phyloP scores from a whole-genome alignment of 2,113 vertebrate species.

The Malurus elegans region DNA sequence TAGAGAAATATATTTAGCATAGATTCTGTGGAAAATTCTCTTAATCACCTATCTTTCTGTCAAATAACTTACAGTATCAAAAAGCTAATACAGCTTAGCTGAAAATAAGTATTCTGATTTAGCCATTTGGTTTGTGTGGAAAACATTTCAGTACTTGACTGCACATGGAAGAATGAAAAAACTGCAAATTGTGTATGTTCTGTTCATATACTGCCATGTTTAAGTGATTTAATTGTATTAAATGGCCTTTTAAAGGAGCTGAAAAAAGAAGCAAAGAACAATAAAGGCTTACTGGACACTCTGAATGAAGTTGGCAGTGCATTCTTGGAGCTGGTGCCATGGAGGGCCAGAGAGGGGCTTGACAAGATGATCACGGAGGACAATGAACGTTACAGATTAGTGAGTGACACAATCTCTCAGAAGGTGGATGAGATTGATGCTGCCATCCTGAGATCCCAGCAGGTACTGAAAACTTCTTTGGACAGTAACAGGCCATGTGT shows the following conservation, averaged over 20 bases:
- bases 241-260: slow-evolving; percentile 77
- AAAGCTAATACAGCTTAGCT: not conserved
- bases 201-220: not conserved
- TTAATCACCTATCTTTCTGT: not conserved
- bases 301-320: slow-evolving; percentile 89
- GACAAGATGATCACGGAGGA: slow-evolving; percentile 89
- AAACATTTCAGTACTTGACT: not conserved
- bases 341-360: slow-evolving; percentile 90
- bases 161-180: not conserved
- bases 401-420: slow-evolving; percentile 80
- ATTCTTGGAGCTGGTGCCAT: slow-evolving; percentile 91
- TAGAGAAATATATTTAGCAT: not conserved
- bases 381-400: slow-evolving; percentile 85
- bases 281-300: slow-evolving; percentile 82
- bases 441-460: slow-evolving; percentile 87
- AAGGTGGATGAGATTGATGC: slow-evolving; percentile 90
- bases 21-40: not conserved
- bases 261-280: slow-evolving; percentile 82
- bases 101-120: not conserved
- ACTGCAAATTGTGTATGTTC: not conserved
- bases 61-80: not conserved
- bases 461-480: slow-evolving; percentile 76
- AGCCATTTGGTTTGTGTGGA: not conserved
- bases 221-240: not conserved
- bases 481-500: not conserved